These are phyloP conservation scores for Nesometra sesokonis DNA, from an alignment of 35 echinoderm and acorn worm species.

Conservation along the genomic window DNA sequence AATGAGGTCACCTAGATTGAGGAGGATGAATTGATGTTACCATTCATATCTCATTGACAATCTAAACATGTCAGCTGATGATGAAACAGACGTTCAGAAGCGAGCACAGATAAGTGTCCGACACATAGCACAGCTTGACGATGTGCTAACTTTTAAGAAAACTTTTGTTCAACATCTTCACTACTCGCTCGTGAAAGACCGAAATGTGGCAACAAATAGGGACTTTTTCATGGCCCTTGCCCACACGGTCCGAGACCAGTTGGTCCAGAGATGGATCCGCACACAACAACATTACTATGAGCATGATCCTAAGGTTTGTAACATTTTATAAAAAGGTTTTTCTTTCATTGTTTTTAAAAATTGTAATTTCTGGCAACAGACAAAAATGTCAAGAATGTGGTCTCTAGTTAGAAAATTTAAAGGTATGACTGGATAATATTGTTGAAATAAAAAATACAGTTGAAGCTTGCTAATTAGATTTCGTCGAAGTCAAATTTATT, in stretches of 20 bases:
- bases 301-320: slow-evolving; percentile 85
- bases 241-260: slow-evolving; percentile 82
- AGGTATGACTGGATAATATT: too few species aligned
- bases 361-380: too few species aligned
- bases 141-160: slow-evolving; percentile 76
- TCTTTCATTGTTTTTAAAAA: too few species aligned
- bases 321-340: neutral
- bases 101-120: slow-evolving; percentile 90
- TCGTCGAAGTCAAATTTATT: too few species aligned
- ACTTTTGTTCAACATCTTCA: slow-evolving; percentile 95
- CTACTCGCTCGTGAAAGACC: slow-evolving; percentile 91
- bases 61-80: slow-evolving; percentile 49
- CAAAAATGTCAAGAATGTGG: too few species aligned
- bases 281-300: slow-evolving; percentile 99
- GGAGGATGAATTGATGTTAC: neutral
- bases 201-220: slow-evolving; percentile 91
- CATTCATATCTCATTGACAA: neutral
- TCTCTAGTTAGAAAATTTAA: too few species aligned
- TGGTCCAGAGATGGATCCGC: slow-evolving; percentile 88
- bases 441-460: too few species aligned
- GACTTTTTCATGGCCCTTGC: slow-evolving; percentile 97
- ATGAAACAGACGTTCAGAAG: slow-evolving; percentile 66
- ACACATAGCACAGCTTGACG: slow-evolving; percentile 80
- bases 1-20: neutral
- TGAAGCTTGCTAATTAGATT: too few species aligned